Conservation (phyloP, 2,888 invertebrate species). For the Ellobium chinense region DNA sequence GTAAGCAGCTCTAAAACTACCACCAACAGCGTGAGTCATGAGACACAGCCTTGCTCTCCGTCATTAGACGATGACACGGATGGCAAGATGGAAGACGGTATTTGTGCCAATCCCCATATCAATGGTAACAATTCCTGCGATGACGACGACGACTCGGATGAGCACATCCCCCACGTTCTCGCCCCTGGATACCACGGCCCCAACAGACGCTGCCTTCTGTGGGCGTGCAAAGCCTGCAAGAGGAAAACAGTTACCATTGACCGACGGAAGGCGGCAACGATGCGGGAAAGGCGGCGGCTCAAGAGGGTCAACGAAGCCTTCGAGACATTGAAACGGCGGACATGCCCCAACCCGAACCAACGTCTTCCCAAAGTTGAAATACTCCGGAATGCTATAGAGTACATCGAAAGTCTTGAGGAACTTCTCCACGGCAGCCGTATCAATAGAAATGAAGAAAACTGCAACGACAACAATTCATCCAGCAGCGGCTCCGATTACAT, state of each 20-base stretch:
- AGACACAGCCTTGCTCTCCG: constrained; percentile 1
- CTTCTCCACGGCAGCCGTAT: constrained; percentile 77
- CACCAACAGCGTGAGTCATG: background rate
- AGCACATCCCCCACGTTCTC: constrained; percentile 77
- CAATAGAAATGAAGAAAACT: constrained; percentile 51
- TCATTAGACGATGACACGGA: background rate
- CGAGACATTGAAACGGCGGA: constrained; percentile 93
- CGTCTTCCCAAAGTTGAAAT: constrained; percentile 98
- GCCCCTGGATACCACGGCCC: constrained; percentile 79
- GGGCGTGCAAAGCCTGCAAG: constrained; percentile 99
- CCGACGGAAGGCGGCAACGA: constrained; percentile 96
- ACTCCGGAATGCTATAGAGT: constrained; percentile 97
- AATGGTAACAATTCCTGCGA: constrained; percentile 57
- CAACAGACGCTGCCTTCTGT: constrained; percentile 89
- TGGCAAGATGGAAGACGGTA: constrained; percentile 22
- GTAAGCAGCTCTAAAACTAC: background rate
- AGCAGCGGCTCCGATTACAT: constrained; percentile 73
- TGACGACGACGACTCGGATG: constrained; percentile 62
- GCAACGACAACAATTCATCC: constrained; percentile 70
- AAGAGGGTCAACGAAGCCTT: constrained; percentile 99
- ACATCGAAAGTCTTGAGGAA: constrained; percentile 87
- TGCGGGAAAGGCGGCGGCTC: constrained; percentile 93
- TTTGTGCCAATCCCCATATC: constrained; percentile 37
- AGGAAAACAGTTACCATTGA: constrained; percentile 95
- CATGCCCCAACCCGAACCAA: constrained; percentile 97